Conservation (phyloP, 2,888 invertebrate genomes). For the Tanytarsus gracilentus region DNA sequence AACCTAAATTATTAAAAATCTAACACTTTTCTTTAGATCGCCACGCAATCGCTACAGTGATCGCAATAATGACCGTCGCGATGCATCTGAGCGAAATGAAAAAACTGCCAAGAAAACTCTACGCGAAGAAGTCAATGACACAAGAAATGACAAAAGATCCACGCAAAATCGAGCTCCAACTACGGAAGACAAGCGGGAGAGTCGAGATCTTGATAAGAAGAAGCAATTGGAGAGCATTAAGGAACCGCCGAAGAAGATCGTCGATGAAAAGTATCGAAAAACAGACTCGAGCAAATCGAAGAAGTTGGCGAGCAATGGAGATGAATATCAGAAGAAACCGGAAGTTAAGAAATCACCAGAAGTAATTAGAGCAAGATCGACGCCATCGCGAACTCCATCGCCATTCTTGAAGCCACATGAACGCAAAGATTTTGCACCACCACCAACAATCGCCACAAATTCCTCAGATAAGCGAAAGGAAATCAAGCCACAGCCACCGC, state of each 20-base stretch:
- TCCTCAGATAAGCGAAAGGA: slow-evolving; percentile 33
- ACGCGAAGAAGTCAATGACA: neutral
- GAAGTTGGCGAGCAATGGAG: slow-evolving; percentile 31
- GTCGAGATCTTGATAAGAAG: slow-evolving; percentile 33
- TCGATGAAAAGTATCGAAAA: slow-evolving; percentile 33
- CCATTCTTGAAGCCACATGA: slow-evolving; percentile 61
- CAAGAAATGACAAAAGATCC: neutral
- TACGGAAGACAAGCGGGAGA: slow-evolving; percentile 41
- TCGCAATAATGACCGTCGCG: slow-evolving; percentile 26
- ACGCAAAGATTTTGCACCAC: slow-evolving; percentile 37
- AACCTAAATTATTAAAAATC: no score
- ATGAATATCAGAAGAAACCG: slow-evolving; percentile 30
- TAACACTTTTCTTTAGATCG: slow-evolving; percentile 1
- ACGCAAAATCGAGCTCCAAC: slow-evolving; percentile 38
- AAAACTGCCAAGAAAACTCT: neutral
- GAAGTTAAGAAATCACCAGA: neutral
- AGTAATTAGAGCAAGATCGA: slow-evolving; percentile 47
- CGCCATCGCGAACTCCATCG: slow-evolving; percentile 76
- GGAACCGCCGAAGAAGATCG: slow-evolving; percentile 32
- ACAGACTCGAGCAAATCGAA: slow-evolving; percentile 32
- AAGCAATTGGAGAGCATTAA: slow-evolving; percentile 28
- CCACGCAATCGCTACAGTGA: slow-evolving; percentile 30
- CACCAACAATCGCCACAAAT: slow-evolving; percentile 35
- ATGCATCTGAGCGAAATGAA: neutral
- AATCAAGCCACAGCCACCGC: slow-evolving; percentile 47